phyloP scores from a whole-genome alignment of 2,797 vertebrate genomes.

The Peromyscus melanophrys region DNA sequence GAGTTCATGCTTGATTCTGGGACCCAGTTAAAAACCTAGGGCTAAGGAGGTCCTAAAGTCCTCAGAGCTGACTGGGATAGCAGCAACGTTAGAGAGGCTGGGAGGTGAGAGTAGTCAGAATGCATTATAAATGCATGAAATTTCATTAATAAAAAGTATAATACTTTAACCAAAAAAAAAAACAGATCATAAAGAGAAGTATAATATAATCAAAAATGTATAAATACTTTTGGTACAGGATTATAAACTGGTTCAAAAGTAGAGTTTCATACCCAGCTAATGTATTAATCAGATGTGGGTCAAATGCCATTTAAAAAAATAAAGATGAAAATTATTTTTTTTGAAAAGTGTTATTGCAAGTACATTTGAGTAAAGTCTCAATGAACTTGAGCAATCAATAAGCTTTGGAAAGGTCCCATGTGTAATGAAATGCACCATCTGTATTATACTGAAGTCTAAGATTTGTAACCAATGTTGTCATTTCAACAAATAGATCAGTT shows the following conservation, averaged over 20 bases:
- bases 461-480: neutral
- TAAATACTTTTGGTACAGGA: neutral
- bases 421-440: neutral
- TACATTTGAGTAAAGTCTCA: neutral
- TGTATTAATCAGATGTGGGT: neutral
- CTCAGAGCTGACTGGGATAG: neutral
- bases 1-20: neutral
- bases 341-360: neutral
- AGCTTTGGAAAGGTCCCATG: neutral
- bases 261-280: conserved; percentile 17
- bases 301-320: neutral
- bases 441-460: neutral
- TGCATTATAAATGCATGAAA: neutral
- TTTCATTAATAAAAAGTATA: neutral
- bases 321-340: neutral
- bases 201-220: neutral
- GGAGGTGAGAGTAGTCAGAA: neutral
- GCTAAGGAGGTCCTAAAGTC: neutral
- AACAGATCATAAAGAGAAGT: neutral
- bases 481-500: neutral
- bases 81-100: no score
- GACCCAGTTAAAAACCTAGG: neutral
- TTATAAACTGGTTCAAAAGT: neutral
- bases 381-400: neutral
- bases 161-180: neutral